Evolutionary conservation across 30 jellyfish, hydroid and myxozoan species (phyloP).

Genomic region (Hydra vulgaris): DNA sequence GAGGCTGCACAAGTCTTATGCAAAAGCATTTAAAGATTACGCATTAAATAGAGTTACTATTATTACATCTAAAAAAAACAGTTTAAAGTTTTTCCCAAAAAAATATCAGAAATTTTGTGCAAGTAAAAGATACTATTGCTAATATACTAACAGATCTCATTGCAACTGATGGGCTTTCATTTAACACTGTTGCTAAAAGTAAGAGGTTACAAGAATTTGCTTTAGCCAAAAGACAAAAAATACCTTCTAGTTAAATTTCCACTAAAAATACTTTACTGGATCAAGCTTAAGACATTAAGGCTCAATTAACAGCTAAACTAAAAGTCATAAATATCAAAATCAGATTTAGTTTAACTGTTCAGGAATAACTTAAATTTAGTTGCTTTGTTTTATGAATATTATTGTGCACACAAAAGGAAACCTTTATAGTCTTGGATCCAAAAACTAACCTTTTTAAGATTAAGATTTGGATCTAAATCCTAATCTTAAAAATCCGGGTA

Average conservation of each 20-base stretch:
- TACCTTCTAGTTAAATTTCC: neutral
- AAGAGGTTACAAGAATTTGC: neutral
- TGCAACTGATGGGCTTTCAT: neutral
- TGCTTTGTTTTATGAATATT: neutral
- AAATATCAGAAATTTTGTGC: neutral
- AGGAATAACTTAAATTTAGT: neutral
- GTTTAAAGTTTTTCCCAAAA: neutral
- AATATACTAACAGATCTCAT: neutral
- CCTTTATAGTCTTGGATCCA: neutral
- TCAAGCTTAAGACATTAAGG: neutral
- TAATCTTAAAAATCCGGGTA: too few species aligned
- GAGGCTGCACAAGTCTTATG: neutral
- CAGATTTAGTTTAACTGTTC: neutral
- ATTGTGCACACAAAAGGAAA: neutral
- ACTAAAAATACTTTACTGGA: neutral
- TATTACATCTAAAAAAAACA: neutral
- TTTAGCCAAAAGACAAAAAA: neutral
- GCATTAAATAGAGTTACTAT: neutral
- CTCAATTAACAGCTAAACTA: neutral
- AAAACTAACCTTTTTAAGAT: too few species aligned
- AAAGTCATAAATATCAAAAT: neutral
- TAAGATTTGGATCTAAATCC: too few species aligned
- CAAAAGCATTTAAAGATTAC: neutral
- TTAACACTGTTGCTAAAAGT: neutral
- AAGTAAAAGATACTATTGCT: neutral